phyloP scores from a whole-genome alignment of 1,140 invertebrate genomes.

The Temnothorax nylanderi region DNA sequence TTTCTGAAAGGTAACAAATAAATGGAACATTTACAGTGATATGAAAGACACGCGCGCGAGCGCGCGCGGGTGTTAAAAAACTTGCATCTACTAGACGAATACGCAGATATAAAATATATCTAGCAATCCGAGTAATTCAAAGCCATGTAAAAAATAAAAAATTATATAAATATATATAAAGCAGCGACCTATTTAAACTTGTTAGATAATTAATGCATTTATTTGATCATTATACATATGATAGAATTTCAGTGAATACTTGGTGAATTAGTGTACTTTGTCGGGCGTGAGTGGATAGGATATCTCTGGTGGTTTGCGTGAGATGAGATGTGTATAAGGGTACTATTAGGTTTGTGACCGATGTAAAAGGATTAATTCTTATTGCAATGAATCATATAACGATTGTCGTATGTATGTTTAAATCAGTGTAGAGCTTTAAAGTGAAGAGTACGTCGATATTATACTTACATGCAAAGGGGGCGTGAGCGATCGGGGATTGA shows the following conservation, averaged over 20 bases:
- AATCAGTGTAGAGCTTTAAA: constrained; percentile 51
- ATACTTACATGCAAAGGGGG: constrained; percentile 16
- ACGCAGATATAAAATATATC: constrained; percentile 26
- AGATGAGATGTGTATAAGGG: constrained; percentile 6
- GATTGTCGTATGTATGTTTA: constrained; percentile 38
- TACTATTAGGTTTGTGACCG: neutral
- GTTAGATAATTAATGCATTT: constrained; percentile 55
- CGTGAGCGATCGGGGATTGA: constrained; percentile 1
- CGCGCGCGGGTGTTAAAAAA: constrained; percentile 1
- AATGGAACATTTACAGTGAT: constrained; percentile 19
- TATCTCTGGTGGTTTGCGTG: constrained; percentile 1
- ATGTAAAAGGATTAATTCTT: constrained; percentile 34
- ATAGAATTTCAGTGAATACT: constrained; percentile 46
- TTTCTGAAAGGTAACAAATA: neutral
- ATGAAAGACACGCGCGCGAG: neutral
- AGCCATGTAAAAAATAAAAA: constrained; percentile 29
- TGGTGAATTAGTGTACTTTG: constrained; percentile 38
- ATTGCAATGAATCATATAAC: constrained; percentile 43
- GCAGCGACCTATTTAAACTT: constrained; percentile 52
- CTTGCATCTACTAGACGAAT: constrained; percentile 20
- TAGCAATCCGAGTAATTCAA: constrained; percentile 36
- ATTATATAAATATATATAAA: constrained; percentile 52
- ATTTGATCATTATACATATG: constrained; percentile 52
- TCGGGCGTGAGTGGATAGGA: neutral
- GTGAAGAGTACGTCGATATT: constrained; percentile 42